phyloP scores from a whole-genome alignment of 2,888 invertebrate genomes.

The Pilophorus perplexus region DNA sequence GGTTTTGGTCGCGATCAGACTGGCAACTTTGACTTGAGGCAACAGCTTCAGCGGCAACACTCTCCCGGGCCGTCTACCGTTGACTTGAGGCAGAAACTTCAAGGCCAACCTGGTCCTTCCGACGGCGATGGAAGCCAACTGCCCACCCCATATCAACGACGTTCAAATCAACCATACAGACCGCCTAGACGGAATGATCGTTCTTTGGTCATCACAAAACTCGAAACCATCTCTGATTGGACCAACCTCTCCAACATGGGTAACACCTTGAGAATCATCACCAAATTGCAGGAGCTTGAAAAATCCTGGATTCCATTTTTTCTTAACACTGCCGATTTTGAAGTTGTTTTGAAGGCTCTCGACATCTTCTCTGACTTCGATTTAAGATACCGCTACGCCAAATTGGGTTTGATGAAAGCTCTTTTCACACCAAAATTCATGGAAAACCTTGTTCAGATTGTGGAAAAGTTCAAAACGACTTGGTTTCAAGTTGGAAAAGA shows the following conservation, averaged over 20 bases:
- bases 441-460: neutral
- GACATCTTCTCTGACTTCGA: neutral
- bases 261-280: neutral
- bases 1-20: no score
- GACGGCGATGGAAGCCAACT: no score
- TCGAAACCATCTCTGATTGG: conserved; percentile 8
- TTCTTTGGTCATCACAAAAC: neutral
- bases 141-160: no score
- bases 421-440: conserved; percentile 9
- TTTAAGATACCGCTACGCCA: neutral
- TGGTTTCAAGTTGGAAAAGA: conserved; percentile 4
- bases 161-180: no score
- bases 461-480: neutral
- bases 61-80: no score
- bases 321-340: neutral
- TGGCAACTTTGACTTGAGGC: no score
- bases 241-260: neutral
- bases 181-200: no score
- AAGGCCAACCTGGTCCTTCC: no score
- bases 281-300: conserved; percentile 23
- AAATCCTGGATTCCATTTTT: conserved; percentile 1
- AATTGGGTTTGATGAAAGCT: conserved; percentile 9
- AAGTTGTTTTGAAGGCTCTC: neutral
- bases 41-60: no score
- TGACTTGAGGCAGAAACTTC: no score